phyloP scores from a whole-genome alignment of 1,140 invertebrate genomes.

The Microplitis mediator region DNA sequence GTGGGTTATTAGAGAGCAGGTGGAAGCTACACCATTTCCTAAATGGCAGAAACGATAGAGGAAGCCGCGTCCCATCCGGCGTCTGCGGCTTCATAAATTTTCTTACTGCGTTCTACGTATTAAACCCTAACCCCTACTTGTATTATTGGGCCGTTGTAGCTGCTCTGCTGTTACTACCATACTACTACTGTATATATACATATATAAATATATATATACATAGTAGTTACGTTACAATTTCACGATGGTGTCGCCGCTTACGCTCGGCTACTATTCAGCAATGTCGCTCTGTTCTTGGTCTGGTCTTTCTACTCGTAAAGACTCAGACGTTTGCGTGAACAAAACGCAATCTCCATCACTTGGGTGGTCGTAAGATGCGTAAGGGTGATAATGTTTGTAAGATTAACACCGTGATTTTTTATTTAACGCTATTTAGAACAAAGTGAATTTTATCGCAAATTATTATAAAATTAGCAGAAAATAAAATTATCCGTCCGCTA shows the following conservation, averaged over 20 bases:
- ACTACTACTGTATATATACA: too few species aligned
- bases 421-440: neutral
- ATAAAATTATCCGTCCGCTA: too few species aligned
- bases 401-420: neutral
- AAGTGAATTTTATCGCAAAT: neutral
- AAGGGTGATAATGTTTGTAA: neutral
- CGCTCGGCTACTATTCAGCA: too few species aligned
- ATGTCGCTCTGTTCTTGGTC: too few species aligned
- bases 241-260: too few species aligned
- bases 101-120: slow-evolving; percentile 30
- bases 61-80: slow-evolving; percentile 34
- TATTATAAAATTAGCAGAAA: neutral
- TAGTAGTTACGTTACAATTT: too few species aligned
- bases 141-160: too few species aligned
- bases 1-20: slow-evolving; percentile 37
- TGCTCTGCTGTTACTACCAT: too few species aligned
- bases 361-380: neutral
- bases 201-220: too few species aligned
- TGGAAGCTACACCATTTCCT: slow-evolving; percentile 37
- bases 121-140: slow-evolving; percentile 10
- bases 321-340: neutral
- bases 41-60: slow-evolving; percentile 12
- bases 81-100: slow-evolving; percentile 36
- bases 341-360: neutral
- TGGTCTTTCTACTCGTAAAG: too few species aligned